Percentiles rank a stretch among this genome's conserved stretches.
phyloP scores from a whole-genome alignment of 1,140 invertebrate species.

The Acromyrmex charruanus region DNA sequence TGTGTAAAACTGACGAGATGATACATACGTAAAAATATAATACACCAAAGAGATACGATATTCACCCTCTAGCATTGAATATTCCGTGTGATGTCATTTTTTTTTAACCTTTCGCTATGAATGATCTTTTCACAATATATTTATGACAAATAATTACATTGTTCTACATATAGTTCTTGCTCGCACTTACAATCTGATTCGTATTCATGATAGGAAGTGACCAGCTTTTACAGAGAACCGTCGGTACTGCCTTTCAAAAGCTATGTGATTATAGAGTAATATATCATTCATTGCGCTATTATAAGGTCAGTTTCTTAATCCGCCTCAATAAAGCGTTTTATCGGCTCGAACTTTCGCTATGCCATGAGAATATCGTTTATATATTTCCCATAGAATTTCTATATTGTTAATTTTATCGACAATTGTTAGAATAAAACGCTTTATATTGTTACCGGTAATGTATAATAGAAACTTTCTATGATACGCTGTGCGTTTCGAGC shows the following conservation, averaged over 20 bases:
- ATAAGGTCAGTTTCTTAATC: conserved; percentile 49
- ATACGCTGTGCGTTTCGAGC: conserved; percentile 48
- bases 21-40: conserved; percentile 33
- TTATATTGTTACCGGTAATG: conserved; percentile 69
- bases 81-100: conserved; percentile 35
- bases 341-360: conserved; percentile 53
- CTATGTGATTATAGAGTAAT: conserved; percentile 62
- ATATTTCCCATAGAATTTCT: conserved; percentile 70
- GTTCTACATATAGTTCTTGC: conserved; percentile 45
- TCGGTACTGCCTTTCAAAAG: conserved; percentile 69
- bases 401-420: conserved; percentile 71
- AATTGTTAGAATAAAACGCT: conserved; percentile 64
- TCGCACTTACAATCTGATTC: conserved; percentile 30
- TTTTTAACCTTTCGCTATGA: conserved; percentile 24
- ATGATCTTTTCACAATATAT: conserved; percentile 15
- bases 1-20: conserved; percentile 51
- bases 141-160: conserved; percentile 39
- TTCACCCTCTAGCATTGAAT: conserved; percentile 48
- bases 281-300: conserved; percentile 50
- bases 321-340: conserved; percentile 43
- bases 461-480: conserved; percentile 51
- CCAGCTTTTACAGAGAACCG: conserved; percentile 46
- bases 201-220: conserved; percentile 31
- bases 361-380: conserved; percentile 59
- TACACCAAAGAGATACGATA: conserved; percentile 67